Evolutionary conservation across 2,797 vertebrate genomes (phyloP).

Genomic region (Myiothlypis coronata): DNA sequence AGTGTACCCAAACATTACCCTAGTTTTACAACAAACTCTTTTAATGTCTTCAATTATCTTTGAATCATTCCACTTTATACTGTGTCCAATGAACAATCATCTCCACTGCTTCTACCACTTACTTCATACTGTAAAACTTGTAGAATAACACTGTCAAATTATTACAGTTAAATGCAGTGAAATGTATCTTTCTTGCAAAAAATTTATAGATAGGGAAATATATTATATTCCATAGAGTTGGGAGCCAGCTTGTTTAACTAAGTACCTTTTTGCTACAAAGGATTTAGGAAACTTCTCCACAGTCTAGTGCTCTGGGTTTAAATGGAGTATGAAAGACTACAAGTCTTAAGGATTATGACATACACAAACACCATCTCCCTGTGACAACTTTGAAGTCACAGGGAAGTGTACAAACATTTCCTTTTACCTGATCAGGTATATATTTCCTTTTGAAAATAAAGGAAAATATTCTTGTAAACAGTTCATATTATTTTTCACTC

Average conservation of each 20-base stretch:
- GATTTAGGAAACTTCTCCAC: background rate
- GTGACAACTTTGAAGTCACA: background rate
- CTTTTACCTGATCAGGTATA: background rate
- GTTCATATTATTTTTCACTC: background rate
- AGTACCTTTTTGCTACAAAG: background rate
- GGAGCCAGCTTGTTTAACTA: background rate
- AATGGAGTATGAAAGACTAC: background rate
- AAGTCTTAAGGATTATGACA: background rate
- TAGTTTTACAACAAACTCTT: background rate
- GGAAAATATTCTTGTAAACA: background rate
- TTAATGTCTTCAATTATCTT: background rate
- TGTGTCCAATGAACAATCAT: background rate
- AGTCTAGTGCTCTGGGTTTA: background rate
- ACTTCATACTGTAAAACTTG: background rate
- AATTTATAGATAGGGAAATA: background rate
- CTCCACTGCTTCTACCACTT: background rate
- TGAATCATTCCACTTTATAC: background rate
- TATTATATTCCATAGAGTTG: background rate
- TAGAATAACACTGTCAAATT: background rate
- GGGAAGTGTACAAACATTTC: background rate
- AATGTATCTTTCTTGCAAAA: background rate
- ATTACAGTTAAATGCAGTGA: background rate
- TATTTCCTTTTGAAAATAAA: background rate
- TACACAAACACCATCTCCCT: background rate
- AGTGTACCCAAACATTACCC: background rate